Percentiles rank a stretch among this genome's conserved stretches.
Conservation (phyloP, 2,888 invertebrate species). For the Muscina levida region DNA sequence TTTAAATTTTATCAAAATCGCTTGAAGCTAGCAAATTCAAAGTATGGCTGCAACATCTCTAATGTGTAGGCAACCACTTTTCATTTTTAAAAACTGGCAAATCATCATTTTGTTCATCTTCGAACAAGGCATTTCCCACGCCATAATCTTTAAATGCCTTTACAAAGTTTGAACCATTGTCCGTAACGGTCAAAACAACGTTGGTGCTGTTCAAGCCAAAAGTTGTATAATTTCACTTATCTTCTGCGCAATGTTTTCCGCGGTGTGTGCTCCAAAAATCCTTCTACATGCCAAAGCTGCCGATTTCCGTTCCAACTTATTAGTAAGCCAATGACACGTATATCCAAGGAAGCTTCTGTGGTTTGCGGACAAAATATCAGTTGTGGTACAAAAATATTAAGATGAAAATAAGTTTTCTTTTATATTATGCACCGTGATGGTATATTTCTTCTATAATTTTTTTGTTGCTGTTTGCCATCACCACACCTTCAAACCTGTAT, state of each 20-base stretch:
- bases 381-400: neutral
- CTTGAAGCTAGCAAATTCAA: no score
- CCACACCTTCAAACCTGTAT: neutral
- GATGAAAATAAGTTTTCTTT: neutral
- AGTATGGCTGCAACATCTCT: no score
- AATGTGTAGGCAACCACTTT: no score
- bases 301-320: conserved; percentile 18
- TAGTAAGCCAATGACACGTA: conserved; percentile 35
- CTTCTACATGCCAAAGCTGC: conserved; percentile 34
- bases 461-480: neutral
- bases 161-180: no score
- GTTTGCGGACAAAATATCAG: conserved; percentile 2
- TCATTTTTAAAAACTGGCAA: no score
- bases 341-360: conserved; percentile 27
- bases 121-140: no score
- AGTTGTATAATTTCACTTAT: conserved; percentile 23
- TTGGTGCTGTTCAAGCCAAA: conserved; percentile 39
- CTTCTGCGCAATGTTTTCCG: conserved; percentile 30
- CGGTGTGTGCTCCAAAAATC: conserved; percentile 26
- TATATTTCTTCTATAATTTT: neutral
- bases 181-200: conserved; percentile 39
- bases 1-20: no score
- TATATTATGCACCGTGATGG: neutral
- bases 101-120: no score
- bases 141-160: no score